phyloP scores from a whole-genome alignment of 1,140 invertebrate species.

The Macrosteles quadrilineatus region DNA sequence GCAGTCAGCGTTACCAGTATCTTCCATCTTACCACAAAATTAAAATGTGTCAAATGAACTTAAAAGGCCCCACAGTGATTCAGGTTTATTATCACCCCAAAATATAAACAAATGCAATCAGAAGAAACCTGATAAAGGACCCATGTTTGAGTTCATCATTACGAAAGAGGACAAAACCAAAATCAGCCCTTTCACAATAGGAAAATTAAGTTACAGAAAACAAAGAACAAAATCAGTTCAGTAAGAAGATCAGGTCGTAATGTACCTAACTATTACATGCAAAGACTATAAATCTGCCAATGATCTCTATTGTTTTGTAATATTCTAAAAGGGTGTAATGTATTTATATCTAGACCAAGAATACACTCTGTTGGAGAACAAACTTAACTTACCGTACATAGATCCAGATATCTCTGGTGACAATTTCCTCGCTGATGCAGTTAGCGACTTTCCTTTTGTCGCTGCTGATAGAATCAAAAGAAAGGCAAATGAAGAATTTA shows the following conservation, averaged over 20 bases:
- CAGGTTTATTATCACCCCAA: no score
- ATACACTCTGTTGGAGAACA: not conserved
- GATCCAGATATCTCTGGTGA: not conserved
- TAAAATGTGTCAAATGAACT: no score
- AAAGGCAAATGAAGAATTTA: not conserved
- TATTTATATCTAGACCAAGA: not conserved
- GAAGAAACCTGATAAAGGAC: no score
- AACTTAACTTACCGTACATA: no score
- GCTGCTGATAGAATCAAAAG: not conserved
- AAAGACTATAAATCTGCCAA: not conserved
- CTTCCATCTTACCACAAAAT: no score
- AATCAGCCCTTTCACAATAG: not conserved
- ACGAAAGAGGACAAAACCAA: not conserved
- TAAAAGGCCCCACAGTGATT: no score
- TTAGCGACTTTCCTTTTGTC: not conserved
- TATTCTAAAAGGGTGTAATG: not conserved
- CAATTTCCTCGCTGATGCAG: not conserved
- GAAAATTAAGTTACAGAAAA: slow-evolving; percentile 1
- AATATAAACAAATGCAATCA: no score
- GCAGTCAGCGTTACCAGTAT: no score
- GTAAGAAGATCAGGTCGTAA: not conserved
- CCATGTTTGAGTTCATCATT: not conserved
- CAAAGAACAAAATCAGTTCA: not conserved
- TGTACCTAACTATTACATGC: slow-evolving; percentile 10
- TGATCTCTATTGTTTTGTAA: not conserved